Evolutionary conservation across 2,797 vertebrate species (phyloP), one percentile per base, ranked within the genome.

Genomic region (Gastrophryne carolinensis): DNA sequence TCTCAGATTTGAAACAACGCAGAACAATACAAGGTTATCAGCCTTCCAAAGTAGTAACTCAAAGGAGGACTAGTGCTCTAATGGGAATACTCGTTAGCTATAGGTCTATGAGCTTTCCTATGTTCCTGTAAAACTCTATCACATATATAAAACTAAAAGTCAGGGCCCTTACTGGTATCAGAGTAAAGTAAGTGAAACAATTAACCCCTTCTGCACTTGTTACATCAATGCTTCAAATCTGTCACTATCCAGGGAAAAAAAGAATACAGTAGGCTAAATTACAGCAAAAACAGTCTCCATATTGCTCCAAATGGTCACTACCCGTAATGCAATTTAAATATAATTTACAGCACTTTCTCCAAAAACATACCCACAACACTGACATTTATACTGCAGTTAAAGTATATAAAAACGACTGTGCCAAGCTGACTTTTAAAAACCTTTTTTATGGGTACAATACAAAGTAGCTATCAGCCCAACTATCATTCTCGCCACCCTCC

Each of bases 51-150:
- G 35, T 44, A 50, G 53, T 49, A 58, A 64, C 37, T 67, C 21
- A 73, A 49, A 65, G 21, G 24, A 53, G 37, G 52, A 23, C 44
- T 64, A 50, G 34, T 13, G 49, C 50, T 32, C 35, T 65, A 73
- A 73, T 57, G 62, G 50, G 62, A 54, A 65, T 27, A 56, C 61
- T 65, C 65, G 61, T 47, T 64, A 73, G 21, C 26, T 41, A 47
- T 52, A 32, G 50, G 26, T 64, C 61, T 54, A 11, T 0, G 21
- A 17, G 50, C 35, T 34, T 65, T 64, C 23, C 24, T 9, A 65
- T 49, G 27, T 49, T 41, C 29, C 57, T 49, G 26, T 17, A 65
- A 73, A 24, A 53, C 49, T 54, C 47, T 23, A 53, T 54, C 35
- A 30, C 44, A 21, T 30, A 37, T 73, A 30, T 41, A 21, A 15